Conservation (phyloP, 2,888 invertebrate genomes). For the Chamaedrilus cognettii region DNA sequence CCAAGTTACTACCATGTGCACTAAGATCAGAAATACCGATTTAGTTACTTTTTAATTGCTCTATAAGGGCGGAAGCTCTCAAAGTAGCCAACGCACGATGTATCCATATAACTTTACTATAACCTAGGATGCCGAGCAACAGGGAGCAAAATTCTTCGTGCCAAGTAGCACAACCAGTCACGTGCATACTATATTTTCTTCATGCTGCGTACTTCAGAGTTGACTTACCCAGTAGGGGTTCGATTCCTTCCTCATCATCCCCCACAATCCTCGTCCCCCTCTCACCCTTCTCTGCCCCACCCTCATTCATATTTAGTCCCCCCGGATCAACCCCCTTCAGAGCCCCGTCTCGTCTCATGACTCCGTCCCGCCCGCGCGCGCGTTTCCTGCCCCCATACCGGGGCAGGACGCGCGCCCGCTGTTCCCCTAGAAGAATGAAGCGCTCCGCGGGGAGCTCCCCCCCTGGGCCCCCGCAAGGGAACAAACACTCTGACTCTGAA, state of each 20-base stretch:
- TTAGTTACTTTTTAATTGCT: neutral
- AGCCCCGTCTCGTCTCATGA: neutral
- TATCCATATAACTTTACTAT: too few relatives aligned
- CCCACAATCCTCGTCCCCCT: slow-evolving; percentile 13
- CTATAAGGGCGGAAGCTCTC: neutral
- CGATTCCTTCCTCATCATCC: slow-evolving; percentile 1
- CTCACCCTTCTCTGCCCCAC: neutral
- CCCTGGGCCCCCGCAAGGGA: too few relatives aligned
- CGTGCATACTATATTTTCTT: too few relatives aligned
- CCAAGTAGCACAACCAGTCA: too few relatives aligned
- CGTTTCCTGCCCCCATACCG: slow-evolving; percentile 1
- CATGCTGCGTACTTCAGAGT: too few relatives aligned
- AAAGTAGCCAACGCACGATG: too few relatives aligned
- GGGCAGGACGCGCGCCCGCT: slow-evolving; percentile 9
- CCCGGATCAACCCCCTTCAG: neutral
- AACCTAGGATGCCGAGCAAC: too few relatives aligned
- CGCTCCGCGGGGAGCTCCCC: slow-evolving; percentile 2
- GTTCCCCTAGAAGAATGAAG: slow-evolving; percentile 3
- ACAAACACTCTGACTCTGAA: too few relatives aligned
- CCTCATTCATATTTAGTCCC: too few relatives aligned
- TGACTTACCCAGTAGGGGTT: slow-evolving; percentile 1
- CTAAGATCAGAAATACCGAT: too few relatives aligned
- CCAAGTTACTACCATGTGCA: too few relatives aligned
- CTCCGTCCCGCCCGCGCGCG: neutral
- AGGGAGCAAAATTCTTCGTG: too few relatives aligned